Evolutionary conservation across 2,888 invertebrate species (phyloP).

Genomic region (Strigamia transsilvanica): DNA sequence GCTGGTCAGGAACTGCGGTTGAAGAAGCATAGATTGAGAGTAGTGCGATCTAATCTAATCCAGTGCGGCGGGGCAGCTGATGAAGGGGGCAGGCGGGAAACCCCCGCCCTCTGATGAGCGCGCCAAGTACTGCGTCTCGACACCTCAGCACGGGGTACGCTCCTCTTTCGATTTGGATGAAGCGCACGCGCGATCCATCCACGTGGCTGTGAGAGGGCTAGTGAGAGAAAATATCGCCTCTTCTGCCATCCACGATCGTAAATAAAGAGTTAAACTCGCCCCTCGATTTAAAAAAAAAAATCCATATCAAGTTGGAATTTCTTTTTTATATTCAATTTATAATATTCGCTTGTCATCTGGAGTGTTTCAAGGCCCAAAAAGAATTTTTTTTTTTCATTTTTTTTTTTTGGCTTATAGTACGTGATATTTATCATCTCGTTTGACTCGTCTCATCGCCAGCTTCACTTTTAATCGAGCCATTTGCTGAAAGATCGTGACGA

Average conservation of each 20-base stretch:
- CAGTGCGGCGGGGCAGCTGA: constrained; percentile 41
- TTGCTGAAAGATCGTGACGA: constrained; percentile 38
- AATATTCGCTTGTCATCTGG: not conserved
- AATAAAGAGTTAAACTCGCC: not conserved
- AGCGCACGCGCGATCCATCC: constrained; percentile 49
- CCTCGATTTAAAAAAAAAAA: not conserved
- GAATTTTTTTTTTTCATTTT: constrained; percentile 6
- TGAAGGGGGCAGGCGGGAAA: constrained; percentile 37
- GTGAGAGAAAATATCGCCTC: not conserved
- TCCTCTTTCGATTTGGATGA: constrained; percentile 43
- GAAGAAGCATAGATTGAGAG: constrained; percentile 44
- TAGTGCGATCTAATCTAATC: constrained; percentile 34
- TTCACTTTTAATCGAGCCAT: constrained; percentile 38
- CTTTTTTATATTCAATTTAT: not conserved
- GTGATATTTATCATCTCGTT: constrained; percentile 32
- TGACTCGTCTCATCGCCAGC: not conserved
- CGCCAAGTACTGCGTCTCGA: constrained; percentile 46
- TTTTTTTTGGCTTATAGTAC: not conserved
- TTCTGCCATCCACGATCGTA: not conserved
- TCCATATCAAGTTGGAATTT: not conserved
- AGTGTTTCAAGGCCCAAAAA: not conserved
- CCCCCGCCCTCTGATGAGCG: constrained; percentile 47
- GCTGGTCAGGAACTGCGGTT: constrained; percentile 29
- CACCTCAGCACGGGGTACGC: constrained; percentile 45
- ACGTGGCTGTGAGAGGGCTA: constrained; percentile 46